These are phyloP conservation scores for Onthophagus sagittarius DNA, from an alignment of 2,888 invertebrate genomes.

Conservation along the genomic window DNA sequence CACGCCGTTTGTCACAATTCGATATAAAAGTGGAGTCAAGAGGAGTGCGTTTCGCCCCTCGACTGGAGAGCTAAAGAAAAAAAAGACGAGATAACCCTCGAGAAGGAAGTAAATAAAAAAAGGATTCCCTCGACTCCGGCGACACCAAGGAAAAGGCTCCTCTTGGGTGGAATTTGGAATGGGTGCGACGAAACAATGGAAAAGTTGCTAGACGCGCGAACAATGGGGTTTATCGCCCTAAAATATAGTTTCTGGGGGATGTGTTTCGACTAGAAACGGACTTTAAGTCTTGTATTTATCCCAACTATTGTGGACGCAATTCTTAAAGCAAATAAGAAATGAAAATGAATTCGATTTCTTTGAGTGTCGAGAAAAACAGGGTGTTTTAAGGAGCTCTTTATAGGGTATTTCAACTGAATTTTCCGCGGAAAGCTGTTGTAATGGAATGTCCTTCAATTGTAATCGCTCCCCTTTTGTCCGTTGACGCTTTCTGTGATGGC, in stretches of 20 bases:
- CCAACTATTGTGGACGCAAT: not conserved
- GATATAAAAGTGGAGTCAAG: not conserved
- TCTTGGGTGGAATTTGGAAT: not conserved
- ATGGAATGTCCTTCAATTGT: not conserved
- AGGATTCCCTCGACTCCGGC: not conserved
- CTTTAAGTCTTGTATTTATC: not conserved
- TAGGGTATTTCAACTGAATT: not conserved
- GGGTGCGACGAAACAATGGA: not conserved
- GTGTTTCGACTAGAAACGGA: not conserved
- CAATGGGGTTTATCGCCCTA: not conserved
- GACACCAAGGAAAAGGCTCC: not conserved
- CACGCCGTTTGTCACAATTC: not conserved
- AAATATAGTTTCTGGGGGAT: not conserved
- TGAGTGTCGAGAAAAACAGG: not conserved
- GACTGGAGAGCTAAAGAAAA: not conserved
- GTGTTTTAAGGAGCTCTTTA: not conserved
- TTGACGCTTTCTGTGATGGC: not conserved
- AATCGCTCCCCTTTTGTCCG: not conserved
- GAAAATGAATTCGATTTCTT: not conserved
- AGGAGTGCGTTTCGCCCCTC: not conserved
- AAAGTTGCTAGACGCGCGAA: not conserved
- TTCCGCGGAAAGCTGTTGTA: not conserved
- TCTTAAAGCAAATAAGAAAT: not conserved
- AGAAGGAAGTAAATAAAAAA: not conserved
- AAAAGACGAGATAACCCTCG: not conserved